Base-by-base conservation (phyloP, 2,113 vertebrate species). In the Pyxicephalus adspersus region DNA sequence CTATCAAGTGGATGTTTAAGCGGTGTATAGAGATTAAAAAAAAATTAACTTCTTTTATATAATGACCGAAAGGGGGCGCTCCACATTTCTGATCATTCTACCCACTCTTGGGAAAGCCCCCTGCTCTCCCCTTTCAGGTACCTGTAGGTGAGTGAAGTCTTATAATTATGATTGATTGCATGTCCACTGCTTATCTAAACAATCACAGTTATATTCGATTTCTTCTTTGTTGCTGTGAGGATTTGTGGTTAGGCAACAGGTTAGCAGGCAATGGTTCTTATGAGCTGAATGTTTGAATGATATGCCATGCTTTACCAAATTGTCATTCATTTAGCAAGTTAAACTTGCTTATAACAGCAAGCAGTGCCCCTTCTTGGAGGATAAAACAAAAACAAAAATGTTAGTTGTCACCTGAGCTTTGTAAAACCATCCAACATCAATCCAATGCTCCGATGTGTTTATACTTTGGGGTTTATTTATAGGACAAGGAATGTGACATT, bases 11-110 rank as follows among this genome's bases (percentile, higher is more conserved):
- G 92, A 94, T 90, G 92, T 94, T 92, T 93, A 88, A 93, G 92
- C 92, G 90, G 89, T 93, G 92, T 94, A 93, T 94, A 96, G 94
- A 94, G 93, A 93, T 93, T 2, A 92, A 94, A 93, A 93, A 94
- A 94, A 92, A 92, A 96, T 94, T n/a, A 94, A 96, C 94, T 92
- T 93, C 94, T 98, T 99, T 98, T 97, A 93, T 97, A 97, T 94
- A 88, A 91, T 93, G 93, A 94, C 93, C 91, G 94, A 92, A 93
- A 34, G 90, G 89, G 90, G 90, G 90, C 88, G 91, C 92, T 89
- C 92, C 85, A 90, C 90, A 91, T 85, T 86, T 87, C 87, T 89
- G 91, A 93, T 92, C 89, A 83, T 92, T 87, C 91, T 77, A n/a
- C n/a, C 87, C 90, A 83, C 88, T 83, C 86, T 74, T 90, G 88